phyloP scores from a whole-genome alignment of 2,797 vertebrate genomes.

The Sebastes vulpes region DNA sequence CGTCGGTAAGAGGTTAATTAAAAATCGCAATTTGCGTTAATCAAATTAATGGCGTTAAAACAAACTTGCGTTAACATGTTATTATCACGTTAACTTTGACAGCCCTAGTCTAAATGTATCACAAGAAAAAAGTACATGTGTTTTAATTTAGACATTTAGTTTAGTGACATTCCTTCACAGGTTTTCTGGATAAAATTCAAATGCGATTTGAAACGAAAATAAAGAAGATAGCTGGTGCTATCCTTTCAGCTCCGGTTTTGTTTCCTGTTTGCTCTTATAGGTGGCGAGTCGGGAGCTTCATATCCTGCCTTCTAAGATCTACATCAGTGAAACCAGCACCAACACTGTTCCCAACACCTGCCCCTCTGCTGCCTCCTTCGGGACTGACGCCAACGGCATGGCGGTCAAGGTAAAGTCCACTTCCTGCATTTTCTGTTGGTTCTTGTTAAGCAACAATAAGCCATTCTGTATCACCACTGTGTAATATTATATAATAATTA shows the following conservation, averaged over 20 bases:
- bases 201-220: not conserved
- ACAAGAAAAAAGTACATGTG: not conserved
- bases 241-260: not conserved
- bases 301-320: slow-evolving; percentile 87
- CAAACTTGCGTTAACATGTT: too few species aligned
- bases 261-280: slow-evolving; percentile 65
- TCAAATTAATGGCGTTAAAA: too few species aligned
- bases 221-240: too few species aligned
- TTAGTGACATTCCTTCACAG: not conserved
- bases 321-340: slow-evolving; percentile 92
- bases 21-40: too few species aligned
- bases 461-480: not conserved
- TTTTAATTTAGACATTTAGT: not conserved
- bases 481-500: too few species aligned
- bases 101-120: too few species aligned
- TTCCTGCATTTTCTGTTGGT: not conserved
- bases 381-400: slow-evolving; percentile 92
- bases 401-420: slow-evolving; percentile 87
- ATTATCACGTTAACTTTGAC: too few species aligned
- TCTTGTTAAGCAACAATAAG: not conserved
- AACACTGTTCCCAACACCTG: slow-evolving; percentile 88
- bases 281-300: slow-evolving; percentile 91
- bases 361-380: slow-evolving; percentile 87
- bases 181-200: not conserved
- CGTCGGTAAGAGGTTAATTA: too few species aligned